These are phyloP conservation scores for Acanthosepion pharaonis DNA, from an alignment of 2,888 invertebrate species.

Conservation along the genomic window DNA sequence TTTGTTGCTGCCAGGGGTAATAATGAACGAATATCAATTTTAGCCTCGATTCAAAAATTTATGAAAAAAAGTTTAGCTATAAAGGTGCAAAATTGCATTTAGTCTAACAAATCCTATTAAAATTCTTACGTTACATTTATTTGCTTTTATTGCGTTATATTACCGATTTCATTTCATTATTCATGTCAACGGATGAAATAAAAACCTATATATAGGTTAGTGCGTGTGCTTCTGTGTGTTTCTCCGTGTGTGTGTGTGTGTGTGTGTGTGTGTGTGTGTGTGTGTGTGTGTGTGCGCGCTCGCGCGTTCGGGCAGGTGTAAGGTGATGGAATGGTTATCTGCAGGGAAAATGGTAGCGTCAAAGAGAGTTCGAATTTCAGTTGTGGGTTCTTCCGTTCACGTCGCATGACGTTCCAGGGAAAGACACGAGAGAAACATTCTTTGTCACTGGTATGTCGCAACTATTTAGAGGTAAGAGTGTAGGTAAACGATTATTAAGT, in stretches of 20 bases:
- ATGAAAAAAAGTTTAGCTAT: background rate
- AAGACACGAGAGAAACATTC: too few relatives aligned
- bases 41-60: background rate
- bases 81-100: background rate
- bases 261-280: background rate
- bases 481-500: too few relatives aligned
- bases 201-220: background rate
- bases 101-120: background rate
- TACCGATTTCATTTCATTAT: background rate
- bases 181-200: background rate
- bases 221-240: background rate
- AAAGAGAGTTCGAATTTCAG: too few relatives aligned
- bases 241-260: too few relatives aligned
- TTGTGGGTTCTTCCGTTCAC: too few relatives aligned
- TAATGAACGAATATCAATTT: background rate
- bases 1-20: background rate
- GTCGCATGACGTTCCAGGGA: too few relatives aligned
- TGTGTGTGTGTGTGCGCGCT: too few relatives aligned
- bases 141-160: background rate
- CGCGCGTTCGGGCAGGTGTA: too few relatives aligned
- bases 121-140: background rate
- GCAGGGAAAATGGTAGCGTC: too few relatives aligned
- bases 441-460: too few relatives aligned
- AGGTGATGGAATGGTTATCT: too few relatives aligned
- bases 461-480: too few relatives aligned